phyloP scores from a whole-genome alignment of 2,797 vertebrate genomes.

The Phrynocephalus forsythii region DNA sequence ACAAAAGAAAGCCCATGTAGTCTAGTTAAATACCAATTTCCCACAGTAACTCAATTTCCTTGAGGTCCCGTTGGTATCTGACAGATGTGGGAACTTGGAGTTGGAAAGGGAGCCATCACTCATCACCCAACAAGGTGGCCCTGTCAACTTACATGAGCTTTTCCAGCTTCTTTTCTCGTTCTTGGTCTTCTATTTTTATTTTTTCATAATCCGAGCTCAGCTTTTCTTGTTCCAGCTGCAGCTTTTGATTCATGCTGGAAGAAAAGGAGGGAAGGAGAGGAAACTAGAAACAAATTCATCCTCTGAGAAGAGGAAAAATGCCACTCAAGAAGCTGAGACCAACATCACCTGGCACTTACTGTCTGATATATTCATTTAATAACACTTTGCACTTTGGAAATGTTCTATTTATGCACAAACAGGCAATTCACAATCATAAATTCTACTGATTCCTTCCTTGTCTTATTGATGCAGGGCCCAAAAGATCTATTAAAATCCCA shows the following conservation, averaged over 20 bases:
- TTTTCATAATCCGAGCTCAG: constrained; percentile 90
- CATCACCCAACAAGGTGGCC: not conserved
- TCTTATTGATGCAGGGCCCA: not conserved
- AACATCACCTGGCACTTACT: not conserved
- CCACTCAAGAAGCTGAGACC: not conserved
- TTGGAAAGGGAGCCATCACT: not conserved
- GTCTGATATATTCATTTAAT: no score
- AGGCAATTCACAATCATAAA: no score
- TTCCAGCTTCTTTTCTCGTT: constrained; percentile 89
- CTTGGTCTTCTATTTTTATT: constrained; percentile 88
- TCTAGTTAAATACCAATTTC: no score
- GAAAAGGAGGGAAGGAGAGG: constrained; percentile 20
- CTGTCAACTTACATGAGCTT: constrained; percentile 86
- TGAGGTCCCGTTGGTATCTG: not conserved
- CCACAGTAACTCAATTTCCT: no score
- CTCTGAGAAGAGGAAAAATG: not conserved
- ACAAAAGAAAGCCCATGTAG: not conserved
- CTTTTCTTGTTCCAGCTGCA: constrained; percentile 91
- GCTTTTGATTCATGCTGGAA: constrained; percentile 88
- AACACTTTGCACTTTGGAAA: no score
- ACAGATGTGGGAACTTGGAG: not conserved
- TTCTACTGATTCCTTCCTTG: not conserved
- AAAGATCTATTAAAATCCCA: not conserved
- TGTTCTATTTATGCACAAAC: no score
- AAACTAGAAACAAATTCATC: constrained; percentile 37